A percentile compares a stretch with the other conserved stretches of the same genome.
Evolutionary conservation across 2,888 invertebrate species (phyloP).

Genomic region (Acrobasis repandana): DNA sequence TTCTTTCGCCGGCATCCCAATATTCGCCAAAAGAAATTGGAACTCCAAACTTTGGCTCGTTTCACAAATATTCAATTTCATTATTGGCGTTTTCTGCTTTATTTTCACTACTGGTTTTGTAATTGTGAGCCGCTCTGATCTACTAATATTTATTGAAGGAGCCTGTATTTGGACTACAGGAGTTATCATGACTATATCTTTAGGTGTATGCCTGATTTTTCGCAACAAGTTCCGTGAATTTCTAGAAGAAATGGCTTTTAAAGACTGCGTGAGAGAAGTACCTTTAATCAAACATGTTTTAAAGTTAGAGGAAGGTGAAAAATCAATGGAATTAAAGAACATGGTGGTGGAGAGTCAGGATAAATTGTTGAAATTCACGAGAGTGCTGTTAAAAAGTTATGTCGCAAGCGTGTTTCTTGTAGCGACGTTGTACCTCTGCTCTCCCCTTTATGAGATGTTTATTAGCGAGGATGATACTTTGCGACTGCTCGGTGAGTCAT

Average conservation of each 20-base stretch:
- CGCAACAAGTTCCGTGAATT: slow-evolving; percentile 56
- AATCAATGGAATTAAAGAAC: slow-evolving; percentile 50
- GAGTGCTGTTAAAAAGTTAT: slow-evolving; percentile 55
- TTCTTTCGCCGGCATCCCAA: slow-evolving; percentile 59
- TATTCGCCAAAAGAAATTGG: slow-evolving; percentile 59
- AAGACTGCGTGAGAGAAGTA: slow-evolving; percentile 57
- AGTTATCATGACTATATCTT: slow-evolving; percentile 64
- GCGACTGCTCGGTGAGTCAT: slow-evolving; percentile 60
- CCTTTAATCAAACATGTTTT: slow-evolving; percentile 53
- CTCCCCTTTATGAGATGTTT: slow-evolving; percentile 60
- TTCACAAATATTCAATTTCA: slow-evolving; percentile 58
- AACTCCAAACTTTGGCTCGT: slow-evolving; percentile 53
- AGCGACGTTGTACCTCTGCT: slow-evolving; percentile 60
- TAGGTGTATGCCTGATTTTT: slow-evolving; percentile 60
- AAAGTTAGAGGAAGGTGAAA: slow-evolving; percentile 36
- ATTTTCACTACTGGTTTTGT: slow-evolving; percentile 65
- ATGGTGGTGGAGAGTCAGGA: slow-evolving; percentile 54
- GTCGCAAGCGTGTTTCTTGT: slow-evolving; percentile 53
- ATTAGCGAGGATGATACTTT: slow-evolving; percentile 51
- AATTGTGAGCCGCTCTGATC: slow-evolving; percentile 44
- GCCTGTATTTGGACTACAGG: slow-evolving; percentile 74
- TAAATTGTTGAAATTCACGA: slow-evolving; percentile 53
- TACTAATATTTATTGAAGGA: slow-evolving; percentile 62
- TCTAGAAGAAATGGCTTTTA: slow-evolving; percentile 60
- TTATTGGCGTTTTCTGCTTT: slow-evolving; percentile 56